Base-by-base conservation (phyloP, 2,888 invertebrate genomes). In the Thecocarcelia acutangulata region DNA sequence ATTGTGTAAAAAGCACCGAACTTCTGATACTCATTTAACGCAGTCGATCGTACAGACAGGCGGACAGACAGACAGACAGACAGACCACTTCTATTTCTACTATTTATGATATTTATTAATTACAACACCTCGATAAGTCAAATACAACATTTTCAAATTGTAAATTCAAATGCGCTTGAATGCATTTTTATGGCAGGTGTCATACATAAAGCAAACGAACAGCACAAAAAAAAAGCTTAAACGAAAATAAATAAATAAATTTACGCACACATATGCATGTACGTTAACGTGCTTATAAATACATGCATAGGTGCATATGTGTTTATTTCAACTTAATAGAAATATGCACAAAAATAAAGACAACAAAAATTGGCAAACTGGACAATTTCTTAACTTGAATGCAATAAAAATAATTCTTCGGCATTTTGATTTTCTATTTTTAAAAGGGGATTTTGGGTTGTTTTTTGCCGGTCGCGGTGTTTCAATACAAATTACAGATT, bases 61-160 rank as follows among this genome's bases (percentile, higher is more conserved):
- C n/a, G n/a, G n/a, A n/a, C n/a, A n/a, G n/a, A n/a, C n/a, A n/a
- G n/a, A n/a, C n/a, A n/a, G n/a, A n/a, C n/a, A n/a, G n/a, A 46
- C 21, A 70, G 17, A n/a, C 74, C 56, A 64, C 58, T 58, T 17
- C 50, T 37, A 58, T 33, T 59, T 64, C 42, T 52, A 69, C 63
- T 56, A 46, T n/a, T 59, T 63, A 46, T 64, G 56, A 63, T 77
- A 73, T 56, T 77, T 73, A 73, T 81, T 72, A 69, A 73, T 77
- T 77, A 69, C 77, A 77, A 81, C 77, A 81, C 73, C 77, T 81
- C 81, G 77, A 81, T 77, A 81, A 77, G 73, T 81, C 77, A 81
- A 77, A 69, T 73, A 58, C 73, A 74, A 69, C 77, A 74, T 81
- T 81, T 77, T 64, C 33, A 64, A 77, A 72, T 72, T 70, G 33